These are phyloP conservation scores for Elegia similella DNA, from an alignment of 2,888 invertebrate genomes.

Conservation along the genomic window DNA sequence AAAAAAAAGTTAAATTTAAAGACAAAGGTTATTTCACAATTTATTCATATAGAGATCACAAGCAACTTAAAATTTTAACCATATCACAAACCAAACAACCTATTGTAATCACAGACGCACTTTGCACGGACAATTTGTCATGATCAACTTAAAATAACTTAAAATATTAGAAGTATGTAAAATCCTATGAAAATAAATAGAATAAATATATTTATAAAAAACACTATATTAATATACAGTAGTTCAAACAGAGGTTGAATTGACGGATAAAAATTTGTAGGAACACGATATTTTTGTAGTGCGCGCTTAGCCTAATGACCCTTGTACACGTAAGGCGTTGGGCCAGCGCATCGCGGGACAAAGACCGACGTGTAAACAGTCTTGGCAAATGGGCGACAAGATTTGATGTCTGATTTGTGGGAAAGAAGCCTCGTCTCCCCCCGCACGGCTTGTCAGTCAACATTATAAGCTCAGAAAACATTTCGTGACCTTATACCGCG, in stretches of 20 bases:
- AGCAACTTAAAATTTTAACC: conserved; percentile 63
- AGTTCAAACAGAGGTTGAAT: background rate
- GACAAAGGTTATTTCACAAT: conserved; percentile 48
- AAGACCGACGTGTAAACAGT: too few relatives aligned
- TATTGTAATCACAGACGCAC: conserved; percentile 30
- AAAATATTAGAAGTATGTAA: conserved; percentile 19
- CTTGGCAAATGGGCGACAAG: too few relatives aligned
- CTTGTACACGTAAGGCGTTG: too few relatives aligned
- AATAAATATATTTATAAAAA: conserved; percentile 18
- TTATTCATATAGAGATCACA: conserved; percentile 77
- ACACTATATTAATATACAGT: background rate
- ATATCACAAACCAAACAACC: conserved; percentile 50
- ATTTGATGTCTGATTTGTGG: too few relatives aligned
- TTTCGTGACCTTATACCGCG: too few relatives aligned
- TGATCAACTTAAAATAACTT: conserved; percentile 23
- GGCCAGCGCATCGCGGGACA: too few relatives aligned
- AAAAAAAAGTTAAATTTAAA: conserved; percentile 14
- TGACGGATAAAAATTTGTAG: conserved; percentile 1
- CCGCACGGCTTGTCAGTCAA: too few relatives aligned
- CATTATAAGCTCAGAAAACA: too few relatives aligned
- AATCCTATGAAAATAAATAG: conserved; percentile 25
- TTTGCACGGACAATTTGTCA: conserved; percentile 32
- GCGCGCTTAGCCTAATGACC: conserved; percentile 17
- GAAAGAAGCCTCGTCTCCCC: too few relatives aligned
- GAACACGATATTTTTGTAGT: conserved; percentile 14